Evolutionary conservation across 2,888 invertebrate species (phyloP), one percentile per base, ranked within the genome.

Genomic region (Apoda limacodes): DNA sequence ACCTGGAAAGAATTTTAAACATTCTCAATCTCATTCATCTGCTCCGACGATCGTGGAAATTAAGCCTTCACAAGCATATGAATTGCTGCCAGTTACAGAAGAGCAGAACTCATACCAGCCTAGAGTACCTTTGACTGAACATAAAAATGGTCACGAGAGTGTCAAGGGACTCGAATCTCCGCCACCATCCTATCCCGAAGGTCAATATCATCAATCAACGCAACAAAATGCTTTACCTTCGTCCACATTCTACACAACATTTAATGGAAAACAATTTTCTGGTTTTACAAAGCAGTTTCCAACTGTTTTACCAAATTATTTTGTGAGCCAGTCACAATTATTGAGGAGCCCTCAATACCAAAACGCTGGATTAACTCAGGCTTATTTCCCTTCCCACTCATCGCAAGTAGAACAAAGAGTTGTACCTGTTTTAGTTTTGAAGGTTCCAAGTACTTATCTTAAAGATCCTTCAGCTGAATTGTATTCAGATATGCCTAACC

Each of bases 51-150:
- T 68, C 38, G 83, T 85, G 10, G 82, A 84, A 43, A 83, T 86
- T 21, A 75, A 82, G 32, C 84, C 85, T 1, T 86, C 86, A 0
- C 82, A 81, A 45, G 84, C 85, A 1, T 82, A 66, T 39, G 81
- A 82, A 52, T 43, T 82, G 25, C 69, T 82, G 9, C 62, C 68
- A 9, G 58, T 68, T 2, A 66, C 62, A 27, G 60, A 74, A 15
- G 66, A 72, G 29, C 53, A 61, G 28, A 51, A 58, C 21, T 50
- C 59, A 0, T 76, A 80, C 39, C 48, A 65, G 14, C 65, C 68
- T 21, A 60, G 60, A n/a, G 64, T 62, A 37, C 69, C 70, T 9
- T 41, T 59, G 2, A 46, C 58, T 31, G 60, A 62, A 32, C 56
- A 65, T 13, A 64, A 60, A 32, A 58, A 54, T 4, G 55, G 56